Base-by-base conservation (phyloP, 2,888 invertebrate species). In the Megalurothrips usitatus region DNA sequence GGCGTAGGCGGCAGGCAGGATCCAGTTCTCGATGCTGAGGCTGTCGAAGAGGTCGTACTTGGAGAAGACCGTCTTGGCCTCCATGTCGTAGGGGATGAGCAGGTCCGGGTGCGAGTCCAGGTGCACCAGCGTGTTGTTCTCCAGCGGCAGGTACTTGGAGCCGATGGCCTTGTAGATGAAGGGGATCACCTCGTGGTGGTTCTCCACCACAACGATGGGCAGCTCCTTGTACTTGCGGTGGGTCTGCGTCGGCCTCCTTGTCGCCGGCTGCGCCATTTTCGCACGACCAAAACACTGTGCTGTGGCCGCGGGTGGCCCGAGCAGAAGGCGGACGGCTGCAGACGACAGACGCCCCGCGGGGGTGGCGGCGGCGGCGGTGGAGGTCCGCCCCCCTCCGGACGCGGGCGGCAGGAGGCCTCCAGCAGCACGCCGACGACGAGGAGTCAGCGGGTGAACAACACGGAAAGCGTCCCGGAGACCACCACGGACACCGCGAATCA, bases 51-150 rank as follows among this genome's bases (percentile, higher is more conserved):
- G 89, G 82, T 91, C 88, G 82, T 92, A 88, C 86, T 94, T 94
- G 79, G 94, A 91, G 84, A 91, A 93, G 17, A 95, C 94, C 79
- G 90, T 90, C 82, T 92, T 92, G 11, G 95, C 94, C 82, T 91
- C 90, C 89, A 97, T 91, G 83, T 92, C 90, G 83, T 92, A 91
- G 68, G 96, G 94, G 84, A 97, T 91, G 23, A 96, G 91, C 91
- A 97, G 91, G 86, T 97, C 97, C 9, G 97, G 97, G 88, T 97
- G 97, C 0, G 97, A 95, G 87, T 97, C 97, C 84, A 97, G 92
- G 87, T 97, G 97, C 52, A 97, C 87, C 81, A 97, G 88, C 0
- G 92, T 91, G 81, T 93, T 92, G 79, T 92, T 92, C 85, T 92
- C 90, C 81, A 96, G 87, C 0, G 96, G 95, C 82, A 97, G 89